These are phyloP conservation scores for Morpho deidamia DNA, from an alignment of 2,888 invertebrate genomes.

Conservation along the genomic window DNA sequence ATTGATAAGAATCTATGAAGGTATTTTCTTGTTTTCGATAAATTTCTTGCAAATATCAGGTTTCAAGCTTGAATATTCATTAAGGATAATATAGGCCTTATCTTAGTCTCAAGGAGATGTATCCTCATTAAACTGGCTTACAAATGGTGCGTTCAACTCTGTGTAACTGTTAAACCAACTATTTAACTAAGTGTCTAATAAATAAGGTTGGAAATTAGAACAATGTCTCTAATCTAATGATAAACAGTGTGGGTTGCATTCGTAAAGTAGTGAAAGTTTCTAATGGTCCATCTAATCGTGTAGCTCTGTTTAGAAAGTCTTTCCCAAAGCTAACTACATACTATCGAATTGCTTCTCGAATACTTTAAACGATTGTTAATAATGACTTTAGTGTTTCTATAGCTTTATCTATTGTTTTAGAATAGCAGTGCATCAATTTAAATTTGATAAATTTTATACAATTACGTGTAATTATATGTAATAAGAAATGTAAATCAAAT, in stretches of 20 bases:
- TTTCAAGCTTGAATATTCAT: too few relatives aligned
- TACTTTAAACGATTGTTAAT: neutral
- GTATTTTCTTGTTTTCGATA: too few relatives aligned
- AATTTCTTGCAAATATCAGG: too few relatives aligned
- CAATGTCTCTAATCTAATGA: neutral
- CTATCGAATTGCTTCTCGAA: neutral
- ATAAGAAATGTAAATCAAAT: too few relatives aligned
- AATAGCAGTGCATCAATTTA: too few relatives aligned
- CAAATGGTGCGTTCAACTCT: slow-evolving; percentile 17
- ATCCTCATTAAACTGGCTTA: slow-evolving; percentile 18
- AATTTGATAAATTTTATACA: too few relatives aligned
- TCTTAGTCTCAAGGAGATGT: slow-evolving; percentile 4
- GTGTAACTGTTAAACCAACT: slow-evolving; percentile 1
- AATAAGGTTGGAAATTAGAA: neutral
- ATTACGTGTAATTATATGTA: too few relatives aligned
- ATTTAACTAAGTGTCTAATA: neutral
- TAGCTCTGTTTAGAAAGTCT: slow-evolving; percentile 13
- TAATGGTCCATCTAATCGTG: slow-evolving; percentile 8
- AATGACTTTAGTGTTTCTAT: neutral
- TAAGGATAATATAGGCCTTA: too few relatives aligned
- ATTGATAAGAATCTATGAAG: too few relatives aligned
- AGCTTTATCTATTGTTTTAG: too few relatives aligned
- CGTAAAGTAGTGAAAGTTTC: slow-evolving; percentile 13
- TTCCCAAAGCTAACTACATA: slow-evolving; percentile 1
- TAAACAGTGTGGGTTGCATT: neutral